Evolutionary conservation across 2,797 vertebrate species (phyloP).

Genomic region (Syngnathus rostellatus): DNA sequence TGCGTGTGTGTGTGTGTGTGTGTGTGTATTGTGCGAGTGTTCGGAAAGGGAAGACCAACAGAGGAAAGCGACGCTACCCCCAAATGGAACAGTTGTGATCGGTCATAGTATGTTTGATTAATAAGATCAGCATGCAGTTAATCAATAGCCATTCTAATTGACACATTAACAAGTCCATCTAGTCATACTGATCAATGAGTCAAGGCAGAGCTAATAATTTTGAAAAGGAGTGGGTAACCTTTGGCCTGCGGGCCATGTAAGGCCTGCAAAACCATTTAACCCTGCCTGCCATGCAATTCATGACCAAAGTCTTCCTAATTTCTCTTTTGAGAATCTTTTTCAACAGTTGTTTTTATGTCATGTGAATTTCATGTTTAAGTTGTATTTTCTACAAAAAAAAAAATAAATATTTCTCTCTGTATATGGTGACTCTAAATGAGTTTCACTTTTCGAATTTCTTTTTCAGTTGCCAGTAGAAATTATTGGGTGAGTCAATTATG

Average conservation of each 20-base stretch:
- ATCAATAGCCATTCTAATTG: background rate
- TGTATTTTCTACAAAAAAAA: background rate
- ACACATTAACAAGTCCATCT: background rate
- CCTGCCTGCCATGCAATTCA: background rate
- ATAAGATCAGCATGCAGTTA: background rate
- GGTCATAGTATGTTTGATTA: background rate
- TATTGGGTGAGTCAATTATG: no score
- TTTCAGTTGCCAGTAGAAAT: no score
- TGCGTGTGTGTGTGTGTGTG: constrained; percentile 7
- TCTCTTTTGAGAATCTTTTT: background rate
- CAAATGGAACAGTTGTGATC: background rate
- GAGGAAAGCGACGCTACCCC: background rate
- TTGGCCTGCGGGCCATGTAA: background rate
- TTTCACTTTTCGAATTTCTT: no score
- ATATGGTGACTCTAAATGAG: no score
- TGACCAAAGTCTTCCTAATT: background rate
- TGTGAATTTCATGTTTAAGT: background rate
- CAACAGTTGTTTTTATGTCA: background rate
- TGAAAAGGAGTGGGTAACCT: background rate
- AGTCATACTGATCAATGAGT: background rate
- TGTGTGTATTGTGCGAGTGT: constrained; percentile 16
- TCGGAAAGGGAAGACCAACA: background rate
- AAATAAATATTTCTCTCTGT: no score
- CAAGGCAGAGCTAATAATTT: background rate
- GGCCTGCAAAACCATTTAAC: background rate